Evolutionary conservation across 2,113 vertebrate species (phyloP), one percentile per base, ranked within the genome.

Genomic region (Oncorhynchus masou): DNA sequence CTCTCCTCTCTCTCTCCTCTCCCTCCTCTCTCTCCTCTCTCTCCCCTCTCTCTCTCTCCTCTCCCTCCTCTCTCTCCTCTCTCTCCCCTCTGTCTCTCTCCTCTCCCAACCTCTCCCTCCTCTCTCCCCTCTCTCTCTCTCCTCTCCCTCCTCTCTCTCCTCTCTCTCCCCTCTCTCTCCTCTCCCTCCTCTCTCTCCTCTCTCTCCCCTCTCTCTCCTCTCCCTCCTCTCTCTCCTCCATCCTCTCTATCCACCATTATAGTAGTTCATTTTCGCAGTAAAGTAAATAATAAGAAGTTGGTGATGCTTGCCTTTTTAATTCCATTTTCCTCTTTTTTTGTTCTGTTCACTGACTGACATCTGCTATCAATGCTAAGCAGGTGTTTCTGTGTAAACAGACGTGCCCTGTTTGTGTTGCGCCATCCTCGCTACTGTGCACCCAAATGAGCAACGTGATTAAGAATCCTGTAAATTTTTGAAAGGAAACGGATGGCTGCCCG

Each of bases 401-500:
- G 94, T 94, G 95, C 95, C 96, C 95, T 96, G 96, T 97, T 98
- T 98, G 95, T 97, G 96, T 97, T 96, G 94, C 94, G 88, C 95
- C 94, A 91, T 96, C 94, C 94, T 93, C 94, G 95, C 96, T 92
- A 92, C 95, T 93, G 95, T 92, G 94, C 96, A 92, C 96, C 95
- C 97, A 97, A 97, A 97, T 97, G 96, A 96, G 95, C 96, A 97
- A 95, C 93, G 92, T 97, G 96, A 98, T 98, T 98, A 98, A 97
- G 96, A 96, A 97, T 97, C 96, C 96, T 96, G 97, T 97, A 97
- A 95, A 96, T 98, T 97, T 99, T 97, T 97, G 95, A 98, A 97
- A 97, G 95, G 95, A 95, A 97, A 97, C 97, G 97, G 96, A 97
- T 98, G 97, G 95, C 96, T 98, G 96, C 96, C 95, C 96, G 94